Evolutionary conservation across 2,797 vertebrate genomes (phyloP).

Genomic region (Lagocephalus sceleratus): DNA sequence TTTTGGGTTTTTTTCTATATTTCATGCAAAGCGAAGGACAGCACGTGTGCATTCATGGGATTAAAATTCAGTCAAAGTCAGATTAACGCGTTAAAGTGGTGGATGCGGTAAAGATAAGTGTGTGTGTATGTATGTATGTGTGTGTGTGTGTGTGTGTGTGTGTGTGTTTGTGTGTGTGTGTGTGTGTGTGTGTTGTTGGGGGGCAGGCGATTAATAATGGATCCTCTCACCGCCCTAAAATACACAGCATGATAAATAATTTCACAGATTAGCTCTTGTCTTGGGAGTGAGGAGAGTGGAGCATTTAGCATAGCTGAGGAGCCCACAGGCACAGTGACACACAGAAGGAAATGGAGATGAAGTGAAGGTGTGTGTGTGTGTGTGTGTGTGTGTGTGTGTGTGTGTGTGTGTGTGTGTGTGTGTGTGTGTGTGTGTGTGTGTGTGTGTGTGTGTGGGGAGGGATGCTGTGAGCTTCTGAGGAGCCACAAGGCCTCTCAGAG

Average conservation of each 20-base stretch:
- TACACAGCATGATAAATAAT: conserved; percentile 72
- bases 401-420: too few relatives aligned
- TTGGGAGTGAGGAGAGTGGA: conserved; percentile 61
- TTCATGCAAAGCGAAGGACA: too few relatives aligned
- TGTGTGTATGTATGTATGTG: too few relatives aligned
- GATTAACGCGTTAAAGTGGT: conserved; percentile 16
- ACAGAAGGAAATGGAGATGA: conserved; percentile 13
- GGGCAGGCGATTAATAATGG: conserved; percentile 56
- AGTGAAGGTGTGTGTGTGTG: too few relatives aligned
- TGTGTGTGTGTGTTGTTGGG: too few relatives aligned
- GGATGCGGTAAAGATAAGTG: conserved; percentile 13
- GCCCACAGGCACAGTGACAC: conserved; percentile 60
- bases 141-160: too few relatives aligned
- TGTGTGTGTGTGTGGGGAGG: too few relatives aligned
- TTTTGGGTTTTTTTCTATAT: too few relatives aligned
- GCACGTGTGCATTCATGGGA: conserved; percentile 5
- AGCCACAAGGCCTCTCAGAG: too few relatives aligned
- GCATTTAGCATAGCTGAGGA: conserved; percentile 53
- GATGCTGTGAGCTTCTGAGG: conserved; percentile 39
- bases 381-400: too few relatives aligned
- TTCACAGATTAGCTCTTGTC: conserved; percentile 66
- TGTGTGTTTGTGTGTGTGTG: too few relatives aligned
- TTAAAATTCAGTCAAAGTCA: conserved; percentile 38
- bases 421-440: too few relatives aligned
- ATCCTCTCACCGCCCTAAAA: conserved; percentile 63